Evolutionary conservation across 2,797 vertebrate genomes (phyloP).

Genomic region (Esox lucius): DNA sequence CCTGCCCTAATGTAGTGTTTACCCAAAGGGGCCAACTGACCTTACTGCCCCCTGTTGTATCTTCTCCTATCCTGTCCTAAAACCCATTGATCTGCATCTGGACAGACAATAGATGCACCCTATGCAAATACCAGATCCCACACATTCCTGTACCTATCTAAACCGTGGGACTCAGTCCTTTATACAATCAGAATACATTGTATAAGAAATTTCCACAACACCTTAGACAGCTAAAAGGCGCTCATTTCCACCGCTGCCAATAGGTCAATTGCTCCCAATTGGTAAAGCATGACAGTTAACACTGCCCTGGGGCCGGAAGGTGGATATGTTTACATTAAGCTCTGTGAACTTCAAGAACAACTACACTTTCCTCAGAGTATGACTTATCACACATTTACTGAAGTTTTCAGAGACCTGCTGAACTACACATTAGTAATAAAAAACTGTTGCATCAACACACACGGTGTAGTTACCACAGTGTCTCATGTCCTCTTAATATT

Average conservation of each 20-base stretch:
- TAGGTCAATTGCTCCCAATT: conserved; percentile 63
- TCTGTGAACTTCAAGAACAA: not conserved
- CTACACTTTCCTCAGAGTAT: not conserved
- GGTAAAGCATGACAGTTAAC: conserved; percentile 53
- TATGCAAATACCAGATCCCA: too few species aligned
- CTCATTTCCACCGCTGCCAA: conserved; percentile 57
- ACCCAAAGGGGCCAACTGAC: too few species aligned
- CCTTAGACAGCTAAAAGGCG: conserved; percentile 49
- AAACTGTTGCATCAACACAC: not conserved
- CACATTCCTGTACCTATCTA: too few species aligned
- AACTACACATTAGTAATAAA: not conserved
- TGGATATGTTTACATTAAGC: conserved; percentile 24
- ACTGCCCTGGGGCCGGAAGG: conserved; percentile 29
- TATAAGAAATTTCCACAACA: too few species aligned
- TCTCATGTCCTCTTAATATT: not conserved
- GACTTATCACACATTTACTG: not conserved
- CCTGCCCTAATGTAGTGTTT: too few species aligned
- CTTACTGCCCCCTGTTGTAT: too few species aligned
- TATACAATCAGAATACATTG: too few species aligned
- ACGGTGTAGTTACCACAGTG: not conserved
- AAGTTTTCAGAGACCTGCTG: not conserved
- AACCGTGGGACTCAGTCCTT: too few species aligned
- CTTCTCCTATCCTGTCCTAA: too few species aligned
- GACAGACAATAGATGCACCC: too few species aligned
- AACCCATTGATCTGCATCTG: too few species aligned